Base-by-base conservation (phyloP, 2,113 vertebrate genomes). In the Ahaetulla prasina region DNA sequence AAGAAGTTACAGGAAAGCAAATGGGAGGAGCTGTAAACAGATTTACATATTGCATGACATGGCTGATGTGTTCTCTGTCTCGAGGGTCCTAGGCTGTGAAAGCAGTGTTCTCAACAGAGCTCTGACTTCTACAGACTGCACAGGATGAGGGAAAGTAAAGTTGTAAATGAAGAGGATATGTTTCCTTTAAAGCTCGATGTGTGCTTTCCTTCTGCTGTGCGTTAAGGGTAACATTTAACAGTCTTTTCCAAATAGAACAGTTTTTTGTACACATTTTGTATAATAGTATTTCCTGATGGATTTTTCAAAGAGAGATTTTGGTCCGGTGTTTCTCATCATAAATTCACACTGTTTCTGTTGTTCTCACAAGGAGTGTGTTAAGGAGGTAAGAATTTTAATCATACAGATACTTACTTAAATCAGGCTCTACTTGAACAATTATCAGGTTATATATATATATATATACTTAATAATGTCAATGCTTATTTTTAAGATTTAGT, bases 321-420 rank as follows among this genome's bases (percentile, higher is more conserved):
- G 97, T 89, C 97, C 98, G 1, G 85, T 98, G 50, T 97, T 98
- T 96, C 96, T 98, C 55, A 97, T 98, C 88, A 89, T 98, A 95
- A 98, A 97, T 96, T 98, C 98, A 92, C 97, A 97, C 92, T 98
- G 98, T 87, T 98, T 97, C 88, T 97, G 98, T 96, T 98, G 97
- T 90, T 95, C 96, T 93, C 97, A 95, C 92, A 98, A 97, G 95
- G 97, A 98, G 23, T 97, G 97, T 93, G 1, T 94, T 92, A 97
- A 96, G 93, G 98, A 98, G 98, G 98, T 96, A 93, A 95, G 89
- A 94, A 93, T 94, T 95, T 88, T 93, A 89, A 23, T n/a, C 91
- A 91, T 95, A 49, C 54, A 39, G 57, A 27, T 85, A 50, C 22
- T 0, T 2, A 0, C 87, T 52, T 84, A 39, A 54, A 85, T 3